Evolutionary conservation across 2,113 vertebrate species (phyloP).

Genomic region (Antigone vipio): DNA sequence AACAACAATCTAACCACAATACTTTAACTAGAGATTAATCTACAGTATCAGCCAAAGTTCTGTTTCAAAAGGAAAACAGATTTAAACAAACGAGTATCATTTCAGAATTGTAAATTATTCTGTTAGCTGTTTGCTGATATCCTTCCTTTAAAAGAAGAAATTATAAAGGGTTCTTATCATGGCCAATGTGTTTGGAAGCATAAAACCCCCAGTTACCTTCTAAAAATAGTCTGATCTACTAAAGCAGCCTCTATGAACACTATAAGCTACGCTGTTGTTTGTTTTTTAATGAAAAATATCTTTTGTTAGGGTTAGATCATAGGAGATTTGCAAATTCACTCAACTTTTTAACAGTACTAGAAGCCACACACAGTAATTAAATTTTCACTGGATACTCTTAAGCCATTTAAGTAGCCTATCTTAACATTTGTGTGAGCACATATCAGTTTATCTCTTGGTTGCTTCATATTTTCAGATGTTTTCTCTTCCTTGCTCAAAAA

Average conservation of each 20-base stretch:
- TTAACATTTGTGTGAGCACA: background rate
- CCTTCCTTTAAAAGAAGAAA: background rate
- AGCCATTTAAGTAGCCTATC: background rate
- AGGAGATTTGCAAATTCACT: background rate
- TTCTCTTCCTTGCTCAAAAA: background rate
- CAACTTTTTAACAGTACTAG: background rate
- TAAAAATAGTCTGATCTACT: background rate
- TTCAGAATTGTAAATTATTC: background rate
- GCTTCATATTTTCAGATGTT: background rate
- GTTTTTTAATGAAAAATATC: background rate
- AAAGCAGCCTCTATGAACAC: background rate
- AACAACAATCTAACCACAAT: background rate
- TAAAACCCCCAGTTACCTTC: background rate
- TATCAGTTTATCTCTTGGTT: background rate
- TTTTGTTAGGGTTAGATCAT: background rate
- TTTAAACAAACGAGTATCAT: background rate
- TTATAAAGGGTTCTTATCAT: background rate
- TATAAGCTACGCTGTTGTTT: background rate
- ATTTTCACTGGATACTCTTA: background rate
- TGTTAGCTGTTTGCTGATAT: background rate
- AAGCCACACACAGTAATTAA: background rate
- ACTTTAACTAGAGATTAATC: background rate
- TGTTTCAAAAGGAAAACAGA: conserved; percentile 7
- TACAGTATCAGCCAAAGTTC: background rate
- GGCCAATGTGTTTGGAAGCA: background rate